A percentile compares a stretch with the other conserved stretches of the same genome.
phyloP scores from a whole-genome alignment of 2,888 invertebrate genomes.

The Troides aeacus region DNA sequence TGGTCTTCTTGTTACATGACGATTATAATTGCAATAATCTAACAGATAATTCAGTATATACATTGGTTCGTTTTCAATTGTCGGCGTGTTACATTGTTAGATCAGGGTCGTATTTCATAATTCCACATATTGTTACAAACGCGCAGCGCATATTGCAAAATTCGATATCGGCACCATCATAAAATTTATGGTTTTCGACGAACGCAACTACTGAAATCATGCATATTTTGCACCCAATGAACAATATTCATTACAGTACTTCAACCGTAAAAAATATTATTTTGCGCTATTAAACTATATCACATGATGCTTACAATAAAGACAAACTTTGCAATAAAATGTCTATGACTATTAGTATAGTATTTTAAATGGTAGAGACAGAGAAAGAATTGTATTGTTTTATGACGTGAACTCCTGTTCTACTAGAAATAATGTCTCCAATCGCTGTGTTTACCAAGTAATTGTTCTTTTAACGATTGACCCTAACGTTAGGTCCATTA shows the following conservation, averaged over 20 bases:
- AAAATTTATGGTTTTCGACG: conserved; percentile 66
- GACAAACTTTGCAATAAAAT: background rate
- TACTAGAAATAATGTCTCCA: too few species aligned
- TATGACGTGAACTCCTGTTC: too few species aligned
- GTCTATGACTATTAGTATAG: too few species aligned
- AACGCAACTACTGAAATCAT: conserved; percentile 40
- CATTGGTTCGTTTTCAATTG: conserved; percentile 25
- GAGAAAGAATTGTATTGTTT: too few species aligned
- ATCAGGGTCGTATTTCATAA: conserved; percentile 15
- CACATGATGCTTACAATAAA: background rate
- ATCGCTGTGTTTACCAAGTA: too few species aligned
- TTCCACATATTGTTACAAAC: conserved; percentile 44
- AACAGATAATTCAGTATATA: conserved; percentile 14
- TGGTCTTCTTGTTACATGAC: conserved; percentile 1
- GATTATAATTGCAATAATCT: conserved; percentile 15
- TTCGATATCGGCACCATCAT: conserved; percentile 63
- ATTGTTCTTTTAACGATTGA: too few species aligned
- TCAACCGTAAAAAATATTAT: background rate
- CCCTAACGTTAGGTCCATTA: too few species aligned
- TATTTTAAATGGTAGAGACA: too few species aligned
- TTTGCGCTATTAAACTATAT: background rate
- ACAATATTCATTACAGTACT: conserved; percentile 42
- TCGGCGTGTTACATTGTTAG: conserved; percentile 13
- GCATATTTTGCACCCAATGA: conserved; percentile 2
- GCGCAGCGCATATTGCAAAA: conserved; percentile 56